Base-by-base conservation (phyloP, 2,888 invertebrate genomes). In the Oxystoma pomonae region DNA sequence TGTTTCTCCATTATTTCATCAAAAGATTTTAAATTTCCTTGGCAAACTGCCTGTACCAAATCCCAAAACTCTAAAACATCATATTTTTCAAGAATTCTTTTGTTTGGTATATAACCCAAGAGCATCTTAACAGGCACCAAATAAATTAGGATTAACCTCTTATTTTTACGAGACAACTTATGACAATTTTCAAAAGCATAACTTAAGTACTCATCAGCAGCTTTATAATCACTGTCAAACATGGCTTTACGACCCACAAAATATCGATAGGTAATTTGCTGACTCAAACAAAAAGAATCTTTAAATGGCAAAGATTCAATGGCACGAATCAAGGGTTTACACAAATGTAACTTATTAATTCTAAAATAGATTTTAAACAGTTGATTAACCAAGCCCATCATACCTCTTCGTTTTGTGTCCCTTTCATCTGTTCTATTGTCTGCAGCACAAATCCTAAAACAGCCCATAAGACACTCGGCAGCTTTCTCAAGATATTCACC, bases 51-150 rank as follows among this genome's bases (percentile, higher is more conserved):
- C 70, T 89, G 86, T 0, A 93, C 90, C 21, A 99, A 84, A 73
- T 96, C 94, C 83, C 90, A 88, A 78, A 99, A 97, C 76, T 96
- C 92, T 73, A 91, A 81, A 1, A 99, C 84, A 76, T 96, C 91
- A 81, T 97, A 98, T 71, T 96, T 95, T 77, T 90, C 85, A 21
- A 99, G 81, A 1, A 98, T 83, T 55, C 83, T 82, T 69, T 84
- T 85, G 51, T 89, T 90, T n/a, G 99, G 98, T 88, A 98, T 92
- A 74, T 89, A 94, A 0, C 99, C 98, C 65, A 98, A 82, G 59
- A 98, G 84, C 95, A 99, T 98, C 84, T 97, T 97, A 0, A 98
- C 96, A 1, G 98, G 98, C 50, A 97, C 91, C 60, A 99, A 84
- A 78, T 98, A 99, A 62, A 96, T 96, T 3, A 99, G 83, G 73